These are phyloP conservation scores for Pimephales promelas DNA, from an alignment of 2,113 vertebrate genomes.

Conservation along the genomic window DNA sequence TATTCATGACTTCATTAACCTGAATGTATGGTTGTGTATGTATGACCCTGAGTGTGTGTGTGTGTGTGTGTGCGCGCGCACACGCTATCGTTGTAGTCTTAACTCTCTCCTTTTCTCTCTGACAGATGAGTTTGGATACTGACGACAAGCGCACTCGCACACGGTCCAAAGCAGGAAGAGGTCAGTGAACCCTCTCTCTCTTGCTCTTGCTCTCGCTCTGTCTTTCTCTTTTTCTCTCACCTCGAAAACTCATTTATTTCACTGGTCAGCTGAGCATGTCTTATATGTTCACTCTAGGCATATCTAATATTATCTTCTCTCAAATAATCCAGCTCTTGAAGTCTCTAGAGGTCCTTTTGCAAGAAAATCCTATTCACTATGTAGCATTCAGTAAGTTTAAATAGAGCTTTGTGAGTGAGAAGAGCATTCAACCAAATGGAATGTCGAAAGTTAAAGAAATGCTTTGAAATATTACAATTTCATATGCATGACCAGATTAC, in stretches of 20 bases:
- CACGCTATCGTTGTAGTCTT: background rate
- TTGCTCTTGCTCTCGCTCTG: background rate
- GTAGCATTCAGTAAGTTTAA: background rate
- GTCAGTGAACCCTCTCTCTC: slow-evolving; percentile 72
- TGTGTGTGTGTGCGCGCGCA: background rate
- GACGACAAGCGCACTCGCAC: slow-evolving; percentile 91
- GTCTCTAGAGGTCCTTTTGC: slow-evolving; percentile 29
- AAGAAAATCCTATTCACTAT: slow-evolving; percentile 28
- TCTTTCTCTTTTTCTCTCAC: slow-evolving; percentile 32
- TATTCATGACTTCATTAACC: slow-evolving; percentile 13
- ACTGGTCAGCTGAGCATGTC: slow-evolving; percentile 52
- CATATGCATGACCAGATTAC: background rate
- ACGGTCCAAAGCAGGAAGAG: slow-evolving; percentile 90
- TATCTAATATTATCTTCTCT: slow-evolving; percentile 44
- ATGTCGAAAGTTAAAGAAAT: slow-evolving; percentile 1
- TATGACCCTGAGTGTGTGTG: background rate
- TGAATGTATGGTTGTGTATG: slow-evolving; percentile 10
- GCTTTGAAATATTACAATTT: background rate
- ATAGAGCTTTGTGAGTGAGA: background rate
- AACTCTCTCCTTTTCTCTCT: slow-evolving; percentile 21
- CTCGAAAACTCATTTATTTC: slow-evolving; percentile 48
- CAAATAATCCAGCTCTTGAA: slow-evolving; percentile 35
- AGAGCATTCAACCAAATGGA: background rate
- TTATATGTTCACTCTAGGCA: slow-evolving; percentile 41
- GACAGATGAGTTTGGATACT: slow-evolving; percentile 93